Evolutionary conservation across 2,888 invertebrate genomes (phyloP), one percentile per base, ranked within the genome.

Genomic region (Pyrocoelia pectoralis): DNA sequence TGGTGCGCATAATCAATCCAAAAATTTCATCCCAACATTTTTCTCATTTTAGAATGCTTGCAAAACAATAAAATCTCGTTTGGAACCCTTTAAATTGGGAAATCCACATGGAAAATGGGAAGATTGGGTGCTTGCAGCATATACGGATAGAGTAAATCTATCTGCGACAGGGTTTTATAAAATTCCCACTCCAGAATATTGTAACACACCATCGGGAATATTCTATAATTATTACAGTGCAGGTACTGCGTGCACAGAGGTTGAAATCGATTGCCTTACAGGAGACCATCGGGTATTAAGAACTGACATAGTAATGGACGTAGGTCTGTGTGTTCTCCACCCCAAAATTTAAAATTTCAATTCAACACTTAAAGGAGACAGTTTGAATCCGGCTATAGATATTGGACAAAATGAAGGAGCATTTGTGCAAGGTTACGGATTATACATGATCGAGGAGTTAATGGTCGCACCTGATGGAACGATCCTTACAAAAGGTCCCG

Each of bases 391-490:
- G 2, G 97, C 97, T 1, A 95, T 98, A 68, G 98, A 98, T 74
- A 93, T 98, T 72, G 98, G 98, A 0, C 98, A 98, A 84, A 91
- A 98, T n/a, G 98, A 98, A 83, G 98, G 98, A 1, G 97, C 87
- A 0, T 98, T 97, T 74, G 86, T 95, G 76, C 97, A 97, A 85
- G 98, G 98, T 0, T 95, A 96, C 74, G 98, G 97, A 1, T 80
- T 98, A 56, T 96, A 93, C 74, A 93, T 94, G 0, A 83, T 97
- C 74, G 98, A 98, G 81, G 96, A 97, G 79, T 83, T 95, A 71
- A 87, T 94, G 64, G 93, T 93, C 76, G 93, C 95, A 0, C 92
- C 95, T 0, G 88, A 87, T 50, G 97, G 97, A 8, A 87, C 86
- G 4, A 79, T 94, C 40, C 90, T 87, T 72, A 95, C 95, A 0